Conservation (phyloP, 2,113 vertebrate genomes). For the Myrmecobius fasciatus region DNA sequence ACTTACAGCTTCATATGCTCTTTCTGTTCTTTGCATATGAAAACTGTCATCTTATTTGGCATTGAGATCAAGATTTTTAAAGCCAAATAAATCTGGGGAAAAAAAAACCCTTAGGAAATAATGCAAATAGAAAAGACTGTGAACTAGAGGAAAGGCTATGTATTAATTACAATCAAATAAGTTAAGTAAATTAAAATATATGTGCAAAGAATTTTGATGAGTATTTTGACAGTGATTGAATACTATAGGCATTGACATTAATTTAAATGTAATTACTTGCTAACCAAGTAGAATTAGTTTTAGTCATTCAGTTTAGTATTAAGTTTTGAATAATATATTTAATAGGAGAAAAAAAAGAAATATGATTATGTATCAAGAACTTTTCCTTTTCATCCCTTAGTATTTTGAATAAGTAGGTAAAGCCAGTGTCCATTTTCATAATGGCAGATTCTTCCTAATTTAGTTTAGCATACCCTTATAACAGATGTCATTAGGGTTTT, state of each 20-base stretch:
- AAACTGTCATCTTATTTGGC: neutral
- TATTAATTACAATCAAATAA: neutral
- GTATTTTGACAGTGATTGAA: neutral
- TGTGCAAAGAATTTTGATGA: neutral
- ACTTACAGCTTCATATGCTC: neutral
- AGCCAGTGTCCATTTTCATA: neutral
- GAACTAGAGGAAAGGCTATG: neutral
- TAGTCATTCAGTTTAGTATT: neutral
- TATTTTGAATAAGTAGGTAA: constrained; percentile 2
- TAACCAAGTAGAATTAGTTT: neutral
- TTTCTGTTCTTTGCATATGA: neutral
- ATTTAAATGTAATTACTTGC: neutral
- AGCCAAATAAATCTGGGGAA: neutral
- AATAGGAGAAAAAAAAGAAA: constrained; percentile 2
- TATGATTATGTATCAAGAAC: neutral
- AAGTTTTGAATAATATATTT: neutral
- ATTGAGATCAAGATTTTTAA: neutral
- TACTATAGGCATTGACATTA: neutral
- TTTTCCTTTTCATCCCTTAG: neutral
- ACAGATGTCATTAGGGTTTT: neutral
- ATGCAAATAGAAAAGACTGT: neutral
- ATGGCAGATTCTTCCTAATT: constrained; percentile 13
- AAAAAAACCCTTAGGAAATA: neutral
- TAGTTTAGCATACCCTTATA: neutral
- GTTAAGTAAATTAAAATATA: neutral